Evolutionary conservation across 2,797 vertebrate species (phyloP), one percentile per base, ranked within the genome.

Genomic region (Rhabdophis nuchalis): DNA sequence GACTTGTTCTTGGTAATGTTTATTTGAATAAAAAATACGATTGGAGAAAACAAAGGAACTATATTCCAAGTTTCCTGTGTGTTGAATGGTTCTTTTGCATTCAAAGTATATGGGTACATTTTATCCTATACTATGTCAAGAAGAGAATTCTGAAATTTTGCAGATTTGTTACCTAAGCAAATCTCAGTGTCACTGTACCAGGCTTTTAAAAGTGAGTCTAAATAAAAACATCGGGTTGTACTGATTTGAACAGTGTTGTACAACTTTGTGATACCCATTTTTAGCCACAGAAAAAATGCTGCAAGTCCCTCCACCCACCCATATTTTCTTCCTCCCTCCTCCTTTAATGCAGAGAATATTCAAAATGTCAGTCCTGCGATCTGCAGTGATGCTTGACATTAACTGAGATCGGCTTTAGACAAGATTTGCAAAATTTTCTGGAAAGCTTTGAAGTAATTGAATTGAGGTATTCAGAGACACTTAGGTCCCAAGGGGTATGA

Each of bases 31-130:
- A 72, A 56, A 56, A 0, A 50, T 77, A 50, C 0, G 1, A 3
- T 86, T 93, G 85, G 93, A 82, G 87, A 89, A 93, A 5, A 25
- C 89, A 29, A 92, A 95, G 68, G 87, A 85, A 36, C 68, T 41
- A 29, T 91, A 93, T 93, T 4, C 58, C 89, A 50, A 8, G 13
- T 25, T 92, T 91, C 93, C 41, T 68, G 86, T 1, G 46, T 94
- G 87, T 86, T 82, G 54, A 85, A 95, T 94, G 86, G 92, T 53
- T 92, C 85, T 56, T 94, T 91, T 94, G 54, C 89, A 36, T 18
- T 36, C 85, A 93, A 82, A 87, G 85, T 64, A 87, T 82, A 90
- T 46, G 89, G 60, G n/a, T 68, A 77, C 86, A 82, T 93, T 93
- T 92, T 58, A 93, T 58, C 86, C 68, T 87, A 1, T 77, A 14